Conservation (phyloP, 2,797 vertebrate genomes). For the Peromyscus nudipes region DNA sequence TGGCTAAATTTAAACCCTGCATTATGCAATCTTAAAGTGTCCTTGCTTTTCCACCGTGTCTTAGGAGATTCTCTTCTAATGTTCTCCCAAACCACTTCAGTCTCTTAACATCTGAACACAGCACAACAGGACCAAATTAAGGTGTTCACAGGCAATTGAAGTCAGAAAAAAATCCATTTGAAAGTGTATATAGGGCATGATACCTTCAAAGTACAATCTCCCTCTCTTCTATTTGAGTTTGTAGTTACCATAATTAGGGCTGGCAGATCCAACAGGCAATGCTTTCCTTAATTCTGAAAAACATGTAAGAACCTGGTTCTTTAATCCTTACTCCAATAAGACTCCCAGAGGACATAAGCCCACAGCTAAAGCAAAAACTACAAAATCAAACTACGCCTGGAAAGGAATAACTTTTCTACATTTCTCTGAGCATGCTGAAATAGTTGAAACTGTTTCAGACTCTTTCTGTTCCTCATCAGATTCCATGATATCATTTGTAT, state of each 20-base stretch:
- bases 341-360: slow-evolving; percentile 66
- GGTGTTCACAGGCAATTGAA: slow-evolving; percentile 62
- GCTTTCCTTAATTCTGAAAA: slow-evolving; percentile 78
- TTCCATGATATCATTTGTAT: neutral
- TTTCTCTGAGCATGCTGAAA: slow-evolving; percentile 48
- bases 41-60: slow-evolving; percentile 68
- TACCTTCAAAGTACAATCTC: slow-evolving; percentile 73
- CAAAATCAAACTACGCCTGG: slow-evolving; percentile 34
- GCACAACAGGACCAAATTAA: slow-evolving; percentile 68
- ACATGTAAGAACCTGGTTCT: slow-evolving; percentile 80
- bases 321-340: slow-evolving; percentile 75
- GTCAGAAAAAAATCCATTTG: slow-evolving; percentile 70
- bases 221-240: slow-evolving; percentile 72
- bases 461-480: neutral
- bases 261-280: slow-evolving; percentile 66
- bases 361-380: neutral
- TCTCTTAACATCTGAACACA: slow-evolving; percentile 75
- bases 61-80: slow-evolving; percentile 72
- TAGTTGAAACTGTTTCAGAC: slow-evolving; percentile 15
- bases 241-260: slow-evolving; percentile 76
- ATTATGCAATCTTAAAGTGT: slow-evolving; percentile 81
- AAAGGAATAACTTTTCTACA: slow-evolving; percentile 31
- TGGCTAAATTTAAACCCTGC: slow-evolving; percentile 78
- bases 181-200: slow-evolving; percentile 63
- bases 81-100: slow-evolving; percentile 74